phyloP scores from a whole-genome alignment of 2,797 vertebrate species.

The Scleropages formosus region DNA sequence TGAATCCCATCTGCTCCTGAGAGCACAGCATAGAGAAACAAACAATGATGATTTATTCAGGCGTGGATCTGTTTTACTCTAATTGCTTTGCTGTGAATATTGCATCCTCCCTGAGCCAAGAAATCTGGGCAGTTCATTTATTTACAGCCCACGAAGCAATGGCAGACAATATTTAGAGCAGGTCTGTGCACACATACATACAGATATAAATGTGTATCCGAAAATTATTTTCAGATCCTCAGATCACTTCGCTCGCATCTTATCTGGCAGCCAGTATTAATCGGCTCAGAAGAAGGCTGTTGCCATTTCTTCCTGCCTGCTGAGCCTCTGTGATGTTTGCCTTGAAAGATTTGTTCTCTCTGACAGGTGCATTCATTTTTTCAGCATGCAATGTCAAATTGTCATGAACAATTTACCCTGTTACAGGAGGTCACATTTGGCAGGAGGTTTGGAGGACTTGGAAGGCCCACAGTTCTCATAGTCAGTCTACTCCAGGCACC shows the following conservation, averaged over 20 bases:
- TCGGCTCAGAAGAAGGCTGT: neutral
- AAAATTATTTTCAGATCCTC: neutral
- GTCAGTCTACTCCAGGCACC: neutral
- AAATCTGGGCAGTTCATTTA: conserved; percentile 1
- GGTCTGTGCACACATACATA: neutral
- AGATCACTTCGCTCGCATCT: neutral
- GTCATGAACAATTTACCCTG: no score
- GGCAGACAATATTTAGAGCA: neutral
- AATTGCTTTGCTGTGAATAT: conserved; percentile 16
- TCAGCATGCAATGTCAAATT: neutral
- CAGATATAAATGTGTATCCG: neutral
- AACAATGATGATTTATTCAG: conserved; percentile 26
- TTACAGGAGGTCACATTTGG: no score
- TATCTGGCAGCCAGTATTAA: neutral
- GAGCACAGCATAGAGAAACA: conserved; percentile 24
- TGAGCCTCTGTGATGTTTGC: neutral
- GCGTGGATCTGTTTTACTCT: conserved; percentile 1
- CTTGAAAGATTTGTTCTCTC: no score
- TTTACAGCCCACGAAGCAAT: neutral
- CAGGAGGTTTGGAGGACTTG: no score
- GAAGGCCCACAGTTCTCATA: no score
- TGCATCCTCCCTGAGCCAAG: conserved; percentile 8
- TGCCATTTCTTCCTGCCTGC: neutral
- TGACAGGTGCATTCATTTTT: neutral
- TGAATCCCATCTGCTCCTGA: conserved; percentile 29